These are phyloP conservation scores for Gryllus longicercus DNA, from an alignment of 2,888 invertebrate species.

Conservation along the genomic window DNA sequence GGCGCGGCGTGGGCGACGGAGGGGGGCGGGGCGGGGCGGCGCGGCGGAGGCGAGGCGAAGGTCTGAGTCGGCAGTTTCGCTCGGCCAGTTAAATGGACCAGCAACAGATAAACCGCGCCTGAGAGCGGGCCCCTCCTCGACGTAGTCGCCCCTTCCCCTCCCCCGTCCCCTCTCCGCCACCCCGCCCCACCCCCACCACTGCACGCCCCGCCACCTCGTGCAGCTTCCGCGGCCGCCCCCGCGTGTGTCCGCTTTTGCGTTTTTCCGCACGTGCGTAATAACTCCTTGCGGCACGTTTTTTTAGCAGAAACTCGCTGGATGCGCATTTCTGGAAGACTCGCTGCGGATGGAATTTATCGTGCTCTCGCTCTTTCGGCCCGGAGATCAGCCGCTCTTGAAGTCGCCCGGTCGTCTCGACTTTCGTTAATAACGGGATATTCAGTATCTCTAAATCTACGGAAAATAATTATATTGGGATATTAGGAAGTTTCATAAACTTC, in stretches of 20 bases:
- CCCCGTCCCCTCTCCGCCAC: background rate
- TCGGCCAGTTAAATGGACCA: conserved; percentile 17
- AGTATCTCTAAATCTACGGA: conserved; percentile 8
- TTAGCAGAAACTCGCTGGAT: background rate
- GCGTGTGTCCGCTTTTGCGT: background rate
- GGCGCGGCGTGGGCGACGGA: background rate
- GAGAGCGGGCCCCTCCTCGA: background rate
- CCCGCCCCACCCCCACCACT: background rate
- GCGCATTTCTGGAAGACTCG: background rate
- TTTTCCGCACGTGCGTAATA: conserved; percentile 7
- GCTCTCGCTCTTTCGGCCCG: background rate
- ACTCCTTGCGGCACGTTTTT: background rate
- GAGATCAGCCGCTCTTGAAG: background rate
- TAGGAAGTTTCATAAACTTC: conserved; percentile 7
- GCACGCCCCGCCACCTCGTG: background rate
- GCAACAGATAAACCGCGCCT: conserved; percentile 1
- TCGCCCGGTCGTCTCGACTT: background rate
- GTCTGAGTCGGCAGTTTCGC: conserved; percentile 1
- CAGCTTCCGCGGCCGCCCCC: background rate
- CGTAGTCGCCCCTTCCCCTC: background rate
- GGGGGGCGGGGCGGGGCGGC: background rate
- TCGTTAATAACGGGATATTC: background rate
- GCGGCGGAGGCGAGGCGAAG: background rate
- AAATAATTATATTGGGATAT: conserved; percentile 9
- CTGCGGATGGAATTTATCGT: background rate